Conservation (phyloP, 2,888 invertebrate species). For the Drosophila histrio region DNA sequence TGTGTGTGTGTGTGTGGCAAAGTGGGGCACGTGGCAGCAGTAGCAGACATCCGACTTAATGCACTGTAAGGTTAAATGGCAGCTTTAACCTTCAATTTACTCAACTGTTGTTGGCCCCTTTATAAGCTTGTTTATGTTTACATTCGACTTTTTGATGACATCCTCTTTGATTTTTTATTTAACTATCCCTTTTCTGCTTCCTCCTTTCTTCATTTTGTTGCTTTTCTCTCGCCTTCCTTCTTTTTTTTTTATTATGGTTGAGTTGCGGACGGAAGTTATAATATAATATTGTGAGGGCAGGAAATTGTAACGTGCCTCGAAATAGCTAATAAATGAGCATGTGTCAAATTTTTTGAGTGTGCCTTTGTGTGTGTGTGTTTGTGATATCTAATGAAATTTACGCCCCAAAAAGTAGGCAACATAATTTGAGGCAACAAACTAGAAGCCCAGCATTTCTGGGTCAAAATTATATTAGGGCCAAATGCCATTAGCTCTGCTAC, state of each 20-base stretch:
- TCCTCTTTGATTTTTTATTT: conserved; percentile 61
- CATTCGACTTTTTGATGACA: conserved; percentile 65
- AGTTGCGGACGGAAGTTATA: conserved; percentile 34
- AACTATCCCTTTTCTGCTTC: conserved; percentile 55
- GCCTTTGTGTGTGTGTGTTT: conserved; percentile 6
- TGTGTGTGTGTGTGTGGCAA: not conserved
- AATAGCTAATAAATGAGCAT: conserved; percentile 58
- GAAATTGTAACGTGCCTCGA: conserved; percentile 40
- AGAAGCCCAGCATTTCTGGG: conserved; percentile 25
- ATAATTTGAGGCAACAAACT: conserved; percentile 38
- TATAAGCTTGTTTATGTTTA: conserved; percentile 72
- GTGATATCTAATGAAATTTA: conserved; percentile 48
- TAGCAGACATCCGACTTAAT: conserved; percentile 13
- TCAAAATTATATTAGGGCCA: conserved; percentile 43
- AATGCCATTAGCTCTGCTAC: conserved; percentile 26
- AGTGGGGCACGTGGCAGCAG: conserved; percentile 21
- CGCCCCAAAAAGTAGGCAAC: conserved; percentile 48
- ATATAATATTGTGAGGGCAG: conserved; percentile 27
- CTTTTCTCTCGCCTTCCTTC: not conserved
- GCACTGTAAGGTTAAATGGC: conserved; percentile 59
- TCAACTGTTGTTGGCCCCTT: conserved; percentile 27
- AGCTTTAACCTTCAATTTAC: conserved; percentile 60
- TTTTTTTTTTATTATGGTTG: conserved; percentile 4
- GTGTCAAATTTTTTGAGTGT: conserved; percentile 41
- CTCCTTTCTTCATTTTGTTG: conserved; percentile 29